phyloP scores from a whole-genome alignment of 2,888 invertebrate species.

The Meandrusa payeni region DNA sequence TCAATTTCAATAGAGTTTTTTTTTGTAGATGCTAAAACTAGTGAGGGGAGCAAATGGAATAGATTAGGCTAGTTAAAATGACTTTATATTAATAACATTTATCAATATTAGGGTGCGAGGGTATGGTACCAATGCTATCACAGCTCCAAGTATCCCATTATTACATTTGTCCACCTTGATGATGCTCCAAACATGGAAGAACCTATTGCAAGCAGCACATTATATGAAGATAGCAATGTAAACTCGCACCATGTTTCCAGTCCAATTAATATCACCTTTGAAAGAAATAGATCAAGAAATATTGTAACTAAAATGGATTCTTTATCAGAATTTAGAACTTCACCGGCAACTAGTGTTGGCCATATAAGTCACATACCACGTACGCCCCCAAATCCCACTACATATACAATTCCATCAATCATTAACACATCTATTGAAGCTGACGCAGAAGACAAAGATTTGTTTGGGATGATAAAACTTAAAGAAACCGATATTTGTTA shows the following conservation, averaged over 20 bases:
- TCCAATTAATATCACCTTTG: conserved; percentile 14
- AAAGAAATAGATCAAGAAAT: conserved; percentile 1
- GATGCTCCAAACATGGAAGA: conserved; percentile 38
- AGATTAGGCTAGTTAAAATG: conserved; percentile 38
- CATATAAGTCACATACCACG: conserved; percentile 66
- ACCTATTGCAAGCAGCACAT: conserved; percentile 26
- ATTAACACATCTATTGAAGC: conserved; percentile 39
- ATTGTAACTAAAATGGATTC: background rate
- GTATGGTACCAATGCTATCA: conserved; percentile 72
- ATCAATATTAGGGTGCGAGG: conserved; percentile 60
- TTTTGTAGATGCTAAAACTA: no score
- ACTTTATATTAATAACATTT: conserved; percentile 44
- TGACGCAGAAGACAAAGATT: conserved; percentile 37
- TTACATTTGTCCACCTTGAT: conserved; percentile 62
- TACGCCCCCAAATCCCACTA: conserved; percentile 54
- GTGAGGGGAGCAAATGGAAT: conserved; percentile 17
- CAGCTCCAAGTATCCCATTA: conserved; percentile 60
- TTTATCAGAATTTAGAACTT: conserved; percentile 23
- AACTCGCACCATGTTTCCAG: conserved; percentile 27
- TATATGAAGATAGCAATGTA: conserved; percentile 29
- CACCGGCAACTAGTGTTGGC: conserved; percentile 46
- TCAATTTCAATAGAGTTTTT: no score
- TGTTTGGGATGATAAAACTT: conserved; percentile 71
- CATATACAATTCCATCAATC: conserved; percentile 56
- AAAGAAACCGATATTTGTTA: conserved; percentile 71